These are phyloP conservation scores for Rhopalosiphum nymphaeae DNA, from an alignment of 2,888 invertebrate species.

Conservation along the genomic window DNA sequence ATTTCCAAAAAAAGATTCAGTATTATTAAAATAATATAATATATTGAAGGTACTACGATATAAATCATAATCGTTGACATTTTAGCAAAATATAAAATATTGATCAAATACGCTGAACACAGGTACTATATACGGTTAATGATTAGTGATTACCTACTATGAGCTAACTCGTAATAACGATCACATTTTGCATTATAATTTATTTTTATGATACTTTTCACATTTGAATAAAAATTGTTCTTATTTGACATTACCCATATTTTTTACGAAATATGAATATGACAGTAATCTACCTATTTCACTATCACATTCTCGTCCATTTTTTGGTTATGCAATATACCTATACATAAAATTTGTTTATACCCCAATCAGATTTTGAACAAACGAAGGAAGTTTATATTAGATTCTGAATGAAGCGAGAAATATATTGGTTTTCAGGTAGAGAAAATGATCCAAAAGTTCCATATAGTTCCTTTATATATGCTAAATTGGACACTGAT, in stretches of 20 bases:
- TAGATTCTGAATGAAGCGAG: neutral
- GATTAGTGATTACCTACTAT: neutral
- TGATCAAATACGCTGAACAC: neutral
- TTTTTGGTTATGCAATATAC: neutral
- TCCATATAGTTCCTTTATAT: neutral
- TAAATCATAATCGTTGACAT: neutral
- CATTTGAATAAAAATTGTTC: neutral
- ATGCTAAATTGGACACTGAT: neutral
- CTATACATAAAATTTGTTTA: neutral
- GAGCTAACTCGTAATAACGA: neutral
- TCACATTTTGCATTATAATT: neutral
- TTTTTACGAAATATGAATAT: neutral
- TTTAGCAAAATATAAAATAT: neutral
- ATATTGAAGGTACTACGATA: neutral
- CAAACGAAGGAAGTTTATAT: neutral
- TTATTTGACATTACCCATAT: neutral
- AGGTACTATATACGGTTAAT: neutral
- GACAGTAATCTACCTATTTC: conserved; percentile 9
- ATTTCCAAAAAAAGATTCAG: neutral
- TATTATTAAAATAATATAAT: neutral
- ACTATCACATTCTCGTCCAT: neutral
- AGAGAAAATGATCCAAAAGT: neutral
- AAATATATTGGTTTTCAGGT: neutral
- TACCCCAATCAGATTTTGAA: conserved; percentile 1
- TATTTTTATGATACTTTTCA: neutral